Conservation (phyloP, 2,888 invertebrate species). For the Clitarchus hookeri region DNA sequence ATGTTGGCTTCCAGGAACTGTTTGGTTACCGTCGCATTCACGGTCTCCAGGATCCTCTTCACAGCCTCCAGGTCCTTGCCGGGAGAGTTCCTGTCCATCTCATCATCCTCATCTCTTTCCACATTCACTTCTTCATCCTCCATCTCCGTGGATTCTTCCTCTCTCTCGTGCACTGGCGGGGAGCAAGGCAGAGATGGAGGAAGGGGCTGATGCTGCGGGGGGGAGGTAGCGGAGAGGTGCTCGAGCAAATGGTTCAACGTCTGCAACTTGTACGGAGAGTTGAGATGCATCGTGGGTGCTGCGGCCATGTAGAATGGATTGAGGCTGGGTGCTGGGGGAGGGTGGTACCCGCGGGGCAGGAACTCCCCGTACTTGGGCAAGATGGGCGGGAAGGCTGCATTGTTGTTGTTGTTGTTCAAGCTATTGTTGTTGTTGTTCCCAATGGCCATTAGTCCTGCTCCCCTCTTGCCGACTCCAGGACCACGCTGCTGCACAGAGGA, state of each 20-base stretch:
- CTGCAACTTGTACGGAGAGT: constrained; percentile 59
- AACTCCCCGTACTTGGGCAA: constrained; percentile 66
- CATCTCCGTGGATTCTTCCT: constrained; percentile 52
- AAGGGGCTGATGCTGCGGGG: constrained; percentile 32
- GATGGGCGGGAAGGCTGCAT: constrained; percentile 70
- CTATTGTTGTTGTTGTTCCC: constrained; percentile 51
- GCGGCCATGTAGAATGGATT: constrained; percentile 64
- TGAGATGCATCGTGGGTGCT: constrained; percentile 55
- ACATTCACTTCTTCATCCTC: constrained; percentile 57
- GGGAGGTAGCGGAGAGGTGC: constrained; percentile 57
- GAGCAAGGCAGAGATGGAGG: not conserved
- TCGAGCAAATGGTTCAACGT: constrained; percentile 69
- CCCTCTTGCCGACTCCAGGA: constrained; percentile 49
- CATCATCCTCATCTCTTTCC: constrained; percentile 45
- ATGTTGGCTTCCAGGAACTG: constrained; percentile 72
- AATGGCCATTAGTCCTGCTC: constrained; percentile 55
- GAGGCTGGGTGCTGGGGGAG: constrained; percentile 54
- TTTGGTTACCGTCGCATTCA: constrained; percentile 75
- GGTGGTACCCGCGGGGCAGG: constrained; percentile 36
- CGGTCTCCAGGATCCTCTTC: constrained; percentile 73
- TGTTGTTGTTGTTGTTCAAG: constrained; percentile 53
- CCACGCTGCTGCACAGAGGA: constrained; percentile 27
- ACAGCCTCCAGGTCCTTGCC: constrained; percentile 65
- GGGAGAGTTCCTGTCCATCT: constrained; percentile 48
- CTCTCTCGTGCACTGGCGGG: constrained; percentile 37